Evolutionary conservation across 2,888 invertebrate species (phyloP), one percentile per base, ranked within the genome.

Genomic region (Oeneis ivallda): DNA sequence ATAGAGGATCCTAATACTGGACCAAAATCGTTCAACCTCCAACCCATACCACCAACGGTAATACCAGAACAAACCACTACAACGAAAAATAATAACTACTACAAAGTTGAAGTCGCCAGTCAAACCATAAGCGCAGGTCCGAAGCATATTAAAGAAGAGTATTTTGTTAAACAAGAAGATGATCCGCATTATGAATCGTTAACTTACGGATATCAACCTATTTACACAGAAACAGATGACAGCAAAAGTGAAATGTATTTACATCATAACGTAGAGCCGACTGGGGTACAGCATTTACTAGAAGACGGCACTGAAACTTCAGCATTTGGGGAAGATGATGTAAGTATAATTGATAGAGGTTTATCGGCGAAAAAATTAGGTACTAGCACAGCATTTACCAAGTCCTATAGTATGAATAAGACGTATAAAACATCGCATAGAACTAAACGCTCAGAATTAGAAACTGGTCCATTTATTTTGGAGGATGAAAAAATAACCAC

Each of bases 261-360:
- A 37, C 86, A 87, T 53, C 79, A 85, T 60, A 83, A 82, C 54
- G 76, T 78, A 13, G 79, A 85, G 62, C 78, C 77, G 17, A 75
- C 77, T 34, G 90, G 88, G 13, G 79, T 91, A 4, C 87, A 87
- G 62, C 90, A 88, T 77, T 78, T 91, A 69, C 75, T 78, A 64
- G 82, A 82, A 70, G 89, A 91, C 70, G 90, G 90, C 1, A 82
- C 82, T 1, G 87, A 84, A 62, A 81, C 86, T 0, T 85, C 90
- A 26, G 90, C 89, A 0, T 89, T 86, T 60, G 85, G 81, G 60
- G 85, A 86, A 32, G 85, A 89, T 19, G 83, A 85, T 72, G 91
- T 92, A 87, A 91, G 91, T 56, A 56, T n/a, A n/a, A n/a, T 56
- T 13, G 17, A 54, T 17, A 56, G 41, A 19, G 19, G 7, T 19